Base-by-base conservation (phyloP, 2,888 invertebrate genomes). In the Ophion ventricosus region DNA sequence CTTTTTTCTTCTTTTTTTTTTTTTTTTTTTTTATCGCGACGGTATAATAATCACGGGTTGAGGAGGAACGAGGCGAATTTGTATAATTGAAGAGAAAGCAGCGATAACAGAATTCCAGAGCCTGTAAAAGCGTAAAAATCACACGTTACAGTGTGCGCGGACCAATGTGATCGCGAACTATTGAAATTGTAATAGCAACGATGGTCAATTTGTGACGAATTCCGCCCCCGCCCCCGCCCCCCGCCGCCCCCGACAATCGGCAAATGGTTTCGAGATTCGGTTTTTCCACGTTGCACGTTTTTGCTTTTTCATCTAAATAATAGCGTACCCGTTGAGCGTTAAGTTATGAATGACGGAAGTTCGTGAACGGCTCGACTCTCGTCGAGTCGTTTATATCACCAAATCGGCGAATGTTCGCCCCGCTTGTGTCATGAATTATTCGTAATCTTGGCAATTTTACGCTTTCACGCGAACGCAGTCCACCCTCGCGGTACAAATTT, bases 291-390 rank as follows among this genome's bases (percentile, higher is more conserved):
- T 57, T n/a, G 57, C 67, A 49, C 43, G 54, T 56, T 67, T 81
- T 63, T 26, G n/a, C 43, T 56, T 26, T 61, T 72, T 59, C 57
- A 43, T 3, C 40, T 64, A 20, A 73, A 73, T 57, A 73, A 74
- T 74, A 74, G 73, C 73, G 57, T 4, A 56, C 66, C 74, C 67
- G 72, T 73, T 63, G n/a, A n/a, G 73, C 61, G 40, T 57, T 85
- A 72, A 85, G 43, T 82, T 80, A 85, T 85, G 76, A 80, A 85
- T 73, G 80, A 80, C 67, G 61, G 54, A 77, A 76, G 79, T 77
- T 72, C 61, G 66, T 57, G 54, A 25, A 61, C 74, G 69, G 56
- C 69, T 20, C 61, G n/a, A n/a, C 40, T 63, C 76, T 73, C 82
- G 79, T 64, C 25, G 54, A 72, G 54, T 17, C 66, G 56, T 76